Percentiles rank a stretch among this genome's conserved stretches.
phyloP scores from a whole-genome alignment of 2,113 vertebrate genomes.

The Patagioenas fasciata region DNA sequence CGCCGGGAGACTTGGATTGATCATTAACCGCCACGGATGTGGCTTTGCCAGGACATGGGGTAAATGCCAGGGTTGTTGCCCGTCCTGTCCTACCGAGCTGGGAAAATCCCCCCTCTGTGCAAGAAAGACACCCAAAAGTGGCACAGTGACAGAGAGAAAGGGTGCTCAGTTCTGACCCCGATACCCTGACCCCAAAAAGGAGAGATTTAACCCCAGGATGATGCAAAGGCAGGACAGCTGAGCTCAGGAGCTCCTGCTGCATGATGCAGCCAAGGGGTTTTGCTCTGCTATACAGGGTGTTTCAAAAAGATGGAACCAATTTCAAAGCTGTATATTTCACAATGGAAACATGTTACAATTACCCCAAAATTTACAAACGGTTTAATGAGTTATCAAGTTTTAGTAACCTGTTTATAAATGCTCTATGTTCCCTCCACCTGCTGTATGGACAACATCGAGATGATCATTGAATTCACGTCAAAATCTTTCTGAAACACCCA shows the following conservation, averaged over 20 bases:
- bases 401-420: too few species aligned
- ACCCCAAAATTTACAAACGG: too few species aligned
- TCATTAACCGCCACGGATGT: neutral
- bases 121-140: neutral
- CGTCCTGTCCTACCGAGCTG: accelerated
- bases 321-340: too few species aligned
- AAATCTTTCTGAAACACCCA: too few species aligned
- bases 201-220: neutral
- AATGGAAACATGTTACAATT: too few species aligned
- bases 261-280: accelerated
- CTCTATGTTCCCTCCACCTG: too few species aligned
- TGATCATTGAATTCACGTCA: too few species aligned
- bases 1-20: neutral
- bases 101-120: accelerated
- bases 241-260: neutral
- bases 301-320: too few species aligned
- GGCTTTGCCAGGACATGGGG: neutral
- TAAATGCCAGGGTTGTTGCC: neutral
- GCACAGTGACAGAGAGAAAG: accelerated
- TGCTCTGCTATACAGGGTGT: neutral
- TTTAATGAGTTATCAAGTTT: too few species aligned
- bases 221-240: neutral
- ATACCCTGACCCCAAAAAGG: neutral
- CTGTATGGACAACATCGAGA: too few species aligned
- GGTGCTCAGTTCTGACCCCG: neutral